Evolutionary conservation across 2,113 vertebrate species (phyloP).

Genomic region (Lagenorhynchus albirostris): DNA sequence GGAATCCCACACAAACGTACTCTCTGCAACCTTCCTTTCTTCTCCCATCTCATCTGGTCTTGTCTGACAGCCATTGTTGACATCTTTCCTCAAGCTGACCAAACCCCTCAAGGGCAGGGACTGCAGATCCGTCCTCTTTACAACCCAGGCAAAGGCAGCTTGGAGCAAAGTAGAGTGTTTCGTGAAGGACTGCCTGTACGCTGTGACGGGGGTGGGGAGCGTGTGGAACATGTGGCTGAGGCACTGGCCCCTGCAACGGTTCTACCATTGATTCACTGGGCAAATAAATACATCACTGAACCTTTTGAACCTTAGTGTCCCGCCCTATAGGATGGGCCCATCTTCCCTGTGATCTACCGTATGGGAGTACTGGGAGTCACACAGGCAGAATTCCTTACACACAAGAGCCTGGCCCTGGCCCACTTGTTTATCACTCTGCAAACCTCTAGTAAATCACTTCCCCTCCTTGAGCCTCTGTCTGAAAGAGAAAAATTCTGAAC

Average conservation of each 20-base stretch:
- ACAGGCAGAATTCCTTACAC: neutral
- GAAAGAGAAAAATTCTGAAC: neutral
- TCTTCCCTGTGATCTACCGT: accelerated
- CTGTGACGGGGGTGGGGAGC: neutral
- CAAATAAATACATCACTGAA: neutral
- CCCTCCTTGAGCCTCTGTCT: neutral
- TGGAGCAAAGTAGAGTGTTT: neutral
- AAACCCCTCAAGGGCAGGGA: neutral
- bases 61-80: neutral
- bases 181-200: neutral
- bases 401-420: neutral
- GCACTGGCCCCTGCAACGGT: neutral
- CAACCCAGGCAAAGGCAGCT: neutral
- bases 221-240: neutral
- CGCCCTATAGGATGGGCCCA: neutral
- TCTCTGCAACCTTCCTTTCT: neutral
- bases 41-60: neutral
- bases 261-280: neutral
- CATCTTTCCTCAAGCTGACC: neutral
- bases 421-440: neutral
- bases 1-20: neutral
- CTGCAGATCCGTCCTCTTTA: neutral
- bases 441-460: neutral
- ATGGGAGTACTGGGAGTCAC: neutral
- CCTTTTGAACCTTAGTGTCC: neutral